These are phyloP conservation scores for Tuberolachnus salignus DNA, from an alignment of 2,888 invertebrate species.

Conservation along the genomic window DNA sequence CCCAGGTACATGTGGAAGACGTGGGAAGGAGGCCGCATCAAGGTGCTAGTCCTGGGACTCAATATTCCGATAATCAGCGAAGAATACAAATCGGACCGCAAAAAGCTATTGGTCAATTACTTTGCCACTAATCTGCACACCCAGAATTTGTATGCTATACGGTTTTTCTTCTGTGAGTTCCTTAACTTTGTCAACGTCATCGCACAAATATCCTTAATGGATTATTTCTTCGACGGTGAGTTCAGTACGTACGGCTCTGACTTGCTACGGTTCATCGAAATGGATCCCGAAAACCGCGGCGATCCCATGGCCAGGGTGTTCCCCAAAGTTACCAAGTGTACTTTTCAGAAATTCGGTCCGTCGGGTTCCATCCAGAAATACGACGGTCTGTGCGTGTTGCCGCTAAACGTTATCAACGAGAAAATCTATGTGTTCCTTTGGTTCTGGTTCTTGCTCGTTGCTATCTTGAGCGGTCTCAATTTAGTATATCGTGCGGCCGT, in stretches of 20 bases:
- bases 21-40: constrained; percentile 82
- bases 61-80: constrained; percentile 81
- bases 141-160: constrained; percentile 78
- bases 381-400: constrained; percentile 89
- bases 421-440: constrained; percentile 86
- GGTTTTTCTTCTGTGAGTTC: constrained; percentile 78
- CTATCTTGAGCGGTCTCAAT: constrained; percentile 75
- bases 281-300: constrained; percentile 77
- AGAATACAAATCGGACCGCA: constrained; percentile 79
- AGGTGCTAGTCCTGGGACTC: constrained; percentile 76
- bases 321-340: constrained; percentile 89
- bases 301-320: constrained; percentile 86
- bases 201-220: constrained; percentile 77
- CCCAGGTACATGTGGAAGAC: constrained; percentile 86
- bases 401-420: constrained; percentile 88
- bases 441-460: constrained; percentile 82
- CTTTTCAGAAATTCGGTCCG: constrained; percentile 87
- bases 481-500: constrained; percentile 78
- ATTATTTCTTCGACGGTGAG: constrained; percentile 77
- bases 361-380: constrained; percentile 83
- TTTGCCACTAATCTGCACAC: constrained; percentile 78
- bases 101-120: constrained; percentile 82
- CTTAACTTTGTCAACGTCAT: constrained; percentile 79
- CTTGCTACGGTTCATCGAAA: constrained; percentile 76
- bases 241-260: constrained; percentile 76